phyloP scores from a whole-genome alignment of 2,888 invertebrate species.

The Gymnoscelis rufifasciata region DNA sequence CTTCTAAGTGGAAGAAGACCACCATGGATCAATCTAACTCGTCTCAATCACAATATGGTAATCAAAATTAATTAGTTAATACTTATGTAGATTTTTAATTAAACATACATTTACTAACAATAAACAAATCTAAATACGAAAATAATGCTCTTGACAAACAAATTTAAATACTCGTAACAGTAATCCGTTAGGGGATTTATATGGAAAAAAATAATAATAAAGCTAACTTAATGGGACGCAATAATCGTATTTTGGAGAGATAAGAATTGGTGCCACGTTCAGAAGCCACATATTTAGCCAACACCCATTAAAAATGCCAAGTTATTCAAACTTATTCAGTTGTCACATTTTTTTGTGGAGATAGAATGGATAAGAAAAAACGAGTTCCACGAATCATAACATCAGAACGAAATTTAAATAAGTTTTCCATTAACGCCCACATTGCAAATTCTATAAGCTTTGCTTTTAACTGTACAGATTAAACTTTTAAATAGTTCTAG shows the following conservation, averaged over 20 bases:
- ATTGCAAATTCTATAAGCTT: no score
- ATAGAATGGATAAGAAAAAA: constrained; percentile 22
- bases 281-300: constrained; percentile 6
- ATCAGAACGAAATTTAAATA: not conserved
- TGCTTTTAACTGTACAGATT: not conserved
- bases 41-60: no score
- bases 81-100: no score
- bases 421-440: not conserved
- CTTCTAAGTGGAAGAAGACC: no score
- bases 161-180: not conserved
- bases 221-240: not conserved
- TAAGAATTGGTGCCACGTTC: not conserved
- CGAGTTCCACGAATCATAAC: constrained; percentile 35
- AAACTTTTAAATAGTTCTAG: no score
- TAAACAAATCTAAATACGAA: no score
- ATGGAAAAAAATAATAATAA: not conserved
- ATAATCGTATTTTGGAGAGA: not conserved
- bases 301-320: constrained; percentile 8
- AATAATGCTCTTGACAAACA: not conserved
- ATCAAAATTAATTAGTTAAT: no score
- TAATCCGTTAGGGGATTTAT: not conserved
- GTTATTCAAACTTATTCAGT: constrained; percentile 13
- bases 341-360: constrained; percentile 14
- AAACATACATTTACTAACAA: no score
- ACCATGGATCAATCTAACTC: no score